Base-by-base conservation (phyloP, 2,113 vertebrate genomes). In the Silurus glanis region DNA sequence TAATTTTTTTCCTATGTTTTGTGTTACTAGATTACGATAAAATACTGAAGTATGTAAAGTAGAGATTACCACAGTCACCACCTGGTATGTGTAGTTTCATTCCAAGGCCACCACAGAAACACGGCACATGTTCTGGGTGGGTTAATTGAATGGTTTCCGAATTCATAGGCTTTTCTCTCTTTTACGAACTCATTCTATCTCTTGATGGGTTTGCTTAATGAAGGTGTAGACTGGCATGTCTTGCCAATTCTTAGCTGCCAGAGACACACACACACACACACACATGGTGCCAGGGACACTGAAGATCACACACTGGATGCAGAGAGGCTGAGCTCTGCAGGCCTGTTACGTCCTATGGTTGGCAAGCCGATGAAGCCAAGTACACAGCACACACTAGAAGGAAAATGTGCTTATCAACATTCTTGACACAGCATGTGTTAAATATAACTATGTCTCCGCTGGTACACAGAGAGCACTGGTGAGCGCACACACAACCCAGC, bases 131-230 rank as follows among this genome's bases (percentile, higher is more conserved):
- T 45, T 45, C 37, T 61, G 58, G 6, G 56, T 61, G 59, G 23
- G 80, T 64, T 82, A 62, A 82, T 47, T 49, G 45, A 81, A 81
- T 82, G 17, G 25, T 82, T 82, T 56, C 16, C 45, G 2, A n/a
- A 83, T n/a, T 56, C 82, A 83, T 69, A 51, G 6, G 61, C 25
- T 58, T 45, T 69, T 25, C 47, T 83, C 53, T 80, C 12, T 88
- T 17, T 85, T 56, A 28, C 19, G 64, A 69, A 72, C 49, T 45
- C 66, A 80, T 21, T 72, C 45, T 56, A 47, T 84, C 88, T 85
- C 51, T 19, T 69, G 51, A 67, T 28, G 47, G 19, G 72, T 85
- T 83, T 90, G 85, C 88, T 85, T 90, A 88, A 90, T 88, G 82
- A 66, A 75, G 51, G 28, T 83, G 81, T 87, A 85, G 62, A 82